Percentiles rank a stretch among this genome's conserved stretches.
These are phyloP conservation scores for Nasonia oneida DNA, from an alignment of 2,888 invertebrate genomes.

Conservation along the genomic window DNA sequence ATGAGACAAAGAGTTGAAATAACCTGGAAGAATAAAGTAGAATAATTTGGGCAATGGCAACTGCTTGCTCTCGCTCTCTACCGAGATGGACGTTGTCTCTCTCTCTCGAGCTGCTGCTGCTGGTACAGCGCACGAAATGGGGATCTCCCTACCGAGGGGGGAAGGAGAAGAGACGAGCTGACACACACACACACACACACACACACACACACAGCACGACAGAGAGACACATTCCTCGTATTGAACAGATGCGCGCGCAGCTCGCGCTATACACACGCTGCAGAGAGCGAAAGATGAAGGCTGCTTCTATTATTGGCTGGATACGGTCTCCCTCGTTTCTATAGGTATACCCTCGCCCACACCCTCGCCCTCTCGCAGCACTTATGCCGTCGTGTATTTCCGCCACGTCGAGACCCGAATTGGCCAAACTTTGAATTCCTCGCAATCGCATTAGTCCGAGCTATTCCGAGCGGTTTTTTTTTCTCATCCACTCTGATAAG, in stretches of 20 bases:
- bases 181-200: background rate
- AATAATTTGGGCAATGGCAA: constrained; percentile 62
- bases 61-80: constrained; percentile 34
- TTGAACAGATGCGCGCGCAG: constrained; percentile 69
- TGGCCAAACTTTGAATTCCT: constrained; percentile 46
- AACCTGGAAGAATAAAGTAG: constrained; percentile 58
- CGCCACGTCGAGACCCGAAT: constrained; percentile 14
- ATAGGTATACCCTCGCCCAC: constrained; percentile 28
- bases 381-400: background rate
- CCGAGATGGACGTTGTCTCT: constrained; percentile 60
- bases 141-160: constrained; percentile 16
- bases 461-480: constrained; percentile 12
- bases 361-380: constrained; percentile 11
- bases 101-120: background rate
- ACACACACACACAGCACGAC: constrained; percentile 36
- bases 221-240: constrained; percentile 63
- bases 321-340: constrained; percentile 48
- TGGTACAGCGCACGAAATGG: background rate
- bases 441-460: constrained; percentile 45
- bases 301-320: constrained; percentile 62
- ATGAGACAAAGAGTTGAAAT: constrained; percentile 61
- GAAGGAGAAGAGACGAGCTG: constrained; percentile 43
- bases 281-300: constrained; percentile 53
- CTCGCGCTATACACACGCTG: constrained; percentile 22
- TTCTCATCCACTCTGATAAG: constrained; percentile 4